Base-by-base conservation (phyloP, 2,797 vertebrate species). In the Sebastes vulpes region DNA sequence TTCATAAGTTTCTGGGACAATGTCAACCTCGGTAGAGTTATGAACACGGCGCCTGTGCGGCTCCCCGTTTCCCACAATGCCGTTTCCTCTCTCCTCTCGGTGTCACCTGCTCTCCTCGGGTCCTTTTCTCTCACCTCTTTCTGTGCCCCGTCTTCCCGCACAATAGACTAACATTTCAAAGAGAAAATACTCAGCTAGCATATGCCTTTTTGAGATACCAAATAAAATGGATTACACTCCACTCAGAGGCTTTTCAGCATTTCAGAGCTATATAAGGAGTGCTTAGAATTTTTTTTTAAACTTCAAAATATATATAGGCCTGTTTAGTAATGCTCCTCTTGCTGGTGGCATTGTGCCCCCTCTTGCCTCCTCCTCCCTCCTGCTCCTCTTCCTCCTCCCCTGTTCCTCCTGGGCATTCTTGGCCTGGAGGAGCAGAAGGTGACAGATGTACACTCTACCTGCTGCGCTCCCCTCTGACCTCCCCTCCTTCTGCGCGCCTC, bases 1-100 rank as follows among this genome's bases (percentile, higher is more conserved):
- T 91, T 91, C 91, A 91, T 89, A 90, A 88, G 85, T 92, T 95
- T 92, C 90, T 93, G 89, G 91, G 92, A 92, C 90, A 89, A 75
- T 83, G 85, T 89, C 87, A 83, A 81, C 83, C 87, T 86, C 73
- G 29, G 84, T 82, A 81, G 84, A 88, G 71, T 82, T 78, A 32
- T 26, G 74, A 87, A 86, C 72, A 65, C 16, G 42, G 61, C 9
- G 54, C 72, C 76, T 73, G 28, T 77, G 71, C 29, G 59, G 50
- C 76, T 83, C 75, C 38, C 38, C 38, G 14, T 46, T 46, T 46
- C 38, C 38, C 71, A 65, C 18, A 35, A 61, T 26, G 54, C 72
- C 42, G 8, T 46, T 71, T 83, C 59, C 52, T 72, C 46, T 83
- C 26, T 78, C 42, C 69, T 87, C 79, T 77, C 35, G 26, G 68